Base-by-base conservation (phyloP, 1,140 invertebrate genomes). In the Pectinophora gossypiella region DNA sequence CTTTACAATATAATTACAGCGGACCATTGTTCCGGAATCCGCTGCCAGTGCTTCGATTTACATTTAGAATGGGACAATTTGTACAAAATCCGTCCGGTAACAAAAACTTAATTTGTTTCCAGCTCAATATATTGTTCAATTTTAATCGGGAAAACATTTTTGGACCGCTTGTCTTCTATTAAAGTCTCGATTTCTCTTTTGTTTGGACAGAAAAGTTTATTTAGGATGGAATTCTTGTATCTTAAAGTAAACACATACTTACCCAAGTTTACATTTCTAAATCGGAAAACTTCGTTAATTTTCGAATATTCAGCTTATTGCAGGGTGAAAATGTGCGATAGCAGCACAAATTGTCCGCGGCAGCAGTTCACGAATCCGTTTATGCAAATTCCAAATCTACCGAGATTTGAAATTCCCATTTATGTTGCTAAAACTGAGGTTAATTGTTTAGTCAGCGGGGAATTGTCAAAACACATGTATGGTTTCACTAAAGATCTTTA, bases 401-500 rank as follows among this genome's bases (percentile, higher is more conserved):
- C n/a, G 36, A 40, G 10, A 40, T 40, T 40, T 40, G 1, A 10
- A 5, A 40, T 40, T 40, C 16, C 36, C 10, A 15, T 40, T 40
- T 40, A 15, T 16, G 1, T 6, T 40, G 36, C 36, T 40, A 32
- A 32, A 12, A 3, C 1, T 13, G 2, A 18, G 15, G 7, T 40
- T 13, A 40, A 40, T 13, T 40, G 36, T 40, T 40, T 16, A 40
- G 27, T 32, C 9, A 32, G 9, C n/a, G 9, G 2, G 27, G 1
- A 7, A 32, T 7, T 32, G 27, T 16, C 16, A 40, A 40, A 40
- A 40, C 36, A 40, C n/a, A 18, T 44, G 3, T 43, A 45, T 67
- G 46, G 50, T 71, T 82, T 78, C 76, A 80, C 79, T 85, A 83
- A 85, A 71, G 73, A 71, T 82, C 66, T 83, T 82, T 83, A 80